These are phyloP conservation scores for Naja naja DNA, from an alignment of 2,113 vertebrate genomes.

Conservation along the genomic window DNA sequence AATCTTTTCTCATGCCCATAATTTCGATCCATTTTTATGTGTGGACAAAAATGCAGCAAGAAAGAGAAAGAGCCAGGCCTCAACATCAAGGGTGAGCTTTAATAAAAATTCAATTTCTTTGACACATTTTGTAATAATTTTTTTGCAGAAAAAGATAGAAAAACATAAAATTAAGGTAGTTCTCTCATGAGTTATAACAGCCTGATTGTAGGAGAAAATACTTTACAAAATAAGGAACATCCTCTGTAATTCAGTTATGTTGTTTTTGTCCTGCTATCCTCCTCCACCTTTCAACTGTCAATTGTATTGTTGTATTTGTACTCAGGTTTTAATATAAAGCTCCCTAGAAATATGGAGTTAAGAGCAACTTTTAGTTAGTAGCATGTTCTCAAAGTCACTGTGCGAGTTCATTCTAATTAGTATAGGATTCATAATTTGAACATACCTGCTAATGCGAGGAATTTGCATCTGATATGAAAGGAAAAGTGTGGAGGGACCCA, in stretches of 20 bases:
- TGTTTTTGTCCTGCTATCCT: background rate
- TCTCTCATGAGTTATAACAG: background rate
- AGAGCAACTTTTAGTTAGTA: background rate
- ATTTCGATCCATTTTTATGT: background rate
- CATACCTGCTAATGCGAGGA: background rate
- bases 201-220: background rate
- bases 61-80: background rate
- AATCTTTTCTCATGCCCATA: background rate
- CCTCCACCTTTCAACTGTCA: background rate
- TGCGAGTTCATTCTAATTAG: background rate
- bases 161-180: background rate
- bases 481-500: background rate
- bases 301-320: background rate
- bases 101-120: background rate
- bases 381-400: background rate
- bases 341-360: background rate
- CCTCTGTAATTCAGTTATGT: background rate
- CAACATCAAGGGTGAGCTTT: background rate
- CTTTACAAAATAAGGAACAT: background rate
- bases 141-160: background rate
- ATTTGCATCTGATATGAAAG: background rate
- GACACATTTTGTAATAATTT: background rate
- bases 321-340: background rate
- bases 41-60: background rate
- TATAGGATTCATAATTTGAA: background rate